phyloP scores from a whole-genome alignment of 1,140 invertebrate species.

The Eriosoma lanigerum region DNA sequence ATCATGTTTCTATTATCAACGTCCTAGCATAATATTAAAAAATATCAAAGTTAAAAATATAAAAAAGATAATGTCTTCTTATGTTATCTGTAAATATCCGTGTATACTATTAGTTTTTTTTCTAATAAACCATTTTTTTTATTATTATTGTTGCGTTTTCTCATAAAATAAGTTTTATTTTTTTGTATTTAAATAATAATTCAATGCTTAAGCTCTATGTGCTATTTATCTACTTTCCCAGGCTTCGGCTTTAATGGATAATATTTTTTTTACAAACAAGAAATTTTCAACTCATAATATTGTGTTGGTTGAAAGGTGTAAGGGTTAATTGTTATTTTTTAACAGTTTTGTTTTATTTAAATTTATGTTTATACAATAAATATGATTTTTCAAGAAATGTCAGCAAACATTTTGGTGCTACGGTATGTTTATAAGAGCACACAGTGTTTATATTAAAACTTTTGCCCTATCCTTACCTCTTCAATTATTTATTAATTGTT shows the following conservation, averaged over 20 bases:
- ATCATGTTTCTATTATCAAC: conserved; percentile 10
- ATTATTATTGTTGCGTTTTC: conserved; percentile 20
- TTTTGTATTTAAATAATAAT: neutral
- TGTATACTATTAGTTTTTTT: conserved; percentile 32
- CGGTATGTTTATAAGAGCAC: conserved; percentile 46
- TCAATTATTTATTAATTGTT: conserved; percentile 20
- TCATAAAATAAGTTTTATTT: neutral
- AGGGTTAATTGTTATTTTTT: conserved; percentile 27
- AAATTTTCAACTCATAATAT: neutral
- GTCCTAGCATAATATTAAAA: neutral
- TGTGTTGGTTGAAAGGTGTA: conserved; percentile 8
- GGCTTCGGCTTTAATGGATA: conserved; percentile 8
- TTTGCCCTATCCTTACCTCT: conserved; percentile 28
- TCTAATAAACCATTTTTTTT: conserved; percentile 26
- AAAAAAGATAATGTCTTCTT: too few relatives aligned
- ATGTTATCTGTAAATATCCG: conserved; percentile 10
- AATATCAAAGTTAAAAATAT: neutral
- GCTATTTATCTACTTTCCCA: neutral
- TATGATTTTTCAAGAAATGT: conserved; percentile 41
- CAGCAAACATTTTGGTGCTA: conserved; percentile 47
- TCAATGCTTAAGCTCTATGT: conserved; percentile 23
- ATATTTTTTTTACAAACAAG: neutral
- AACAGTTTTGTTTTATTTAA: conserved; percentile 26
- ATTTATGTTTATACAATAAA: conserved; percentile 29
- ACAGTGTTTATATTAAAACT: conserved; percentile 36